A percentile compares a stretch with the other conserved stretches of the same genome.
Conservation (phyloP, 1,140 invertebrate species). For the Propsilocerus akamusi region DNA sequence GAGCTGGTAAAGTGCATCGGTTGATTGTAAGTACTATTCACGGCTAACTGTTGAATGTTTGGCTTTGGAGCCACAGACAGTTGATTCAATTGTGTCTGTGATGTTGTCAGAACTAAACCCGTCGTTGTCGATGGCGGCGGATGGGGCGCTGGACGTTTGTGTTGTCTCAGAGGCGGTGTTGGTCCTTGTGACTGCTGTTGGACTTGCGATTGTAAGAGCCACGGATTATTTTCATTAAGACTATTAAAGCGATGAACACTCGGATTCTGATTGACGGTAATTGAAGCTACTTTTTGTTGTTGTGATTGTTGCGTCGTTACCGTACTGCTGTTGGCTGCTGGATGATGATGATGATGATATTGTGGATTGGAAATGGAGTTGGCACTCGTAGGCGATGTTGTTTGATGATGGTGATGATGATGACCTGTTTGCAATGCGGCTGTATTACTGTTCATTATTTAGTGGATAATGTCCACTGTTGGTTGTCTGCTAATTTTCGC, state of each 20-base stretch:
- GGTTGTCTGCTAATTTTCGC: too few species aligned
- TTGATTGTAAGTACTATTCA: not conserved
- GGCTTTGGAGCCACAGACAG: not conserved
- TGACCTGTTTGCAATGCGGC: not conserved
- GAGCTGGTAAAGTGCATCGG: not conserved
- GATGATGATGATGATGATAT: not conserved
- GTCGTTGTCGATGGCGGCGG: constrained; percentile 7
- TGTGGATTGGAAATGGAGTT: not conserved
- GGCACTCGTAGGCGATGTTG: not conserved
- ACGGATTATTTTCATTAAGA: constrained; percentile 17
- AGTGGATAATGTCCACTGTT: too few species aligned
- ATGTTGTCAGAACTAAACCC: not conserved
- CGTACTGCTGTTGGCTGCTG: not conserved
- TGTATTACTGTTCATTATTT: not conserved
- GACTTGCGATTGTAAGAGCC: constrained; percentile 23
- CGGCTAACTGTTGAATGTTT: not conserved
- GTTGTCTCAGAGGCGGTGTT: constrained; percentile 21
- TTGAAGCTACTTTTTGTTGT: not conserved
- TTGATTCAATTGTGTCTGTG: not conserved
- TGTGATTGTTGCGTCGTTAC: not conserved
- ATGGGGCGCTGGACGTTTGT: constrained; percentile 23
- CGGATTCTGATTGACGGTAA: not conserved
- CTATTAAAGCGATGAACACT: not conserved
- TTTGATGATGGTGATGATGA: constrained; percentile 1
- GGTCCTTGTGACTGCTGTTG: constrained; percentile 20